Evolutionary conservation across 2,797 vertebrate species (phyloP).

Genomic region (Sebastes baramenuke): DNA sequence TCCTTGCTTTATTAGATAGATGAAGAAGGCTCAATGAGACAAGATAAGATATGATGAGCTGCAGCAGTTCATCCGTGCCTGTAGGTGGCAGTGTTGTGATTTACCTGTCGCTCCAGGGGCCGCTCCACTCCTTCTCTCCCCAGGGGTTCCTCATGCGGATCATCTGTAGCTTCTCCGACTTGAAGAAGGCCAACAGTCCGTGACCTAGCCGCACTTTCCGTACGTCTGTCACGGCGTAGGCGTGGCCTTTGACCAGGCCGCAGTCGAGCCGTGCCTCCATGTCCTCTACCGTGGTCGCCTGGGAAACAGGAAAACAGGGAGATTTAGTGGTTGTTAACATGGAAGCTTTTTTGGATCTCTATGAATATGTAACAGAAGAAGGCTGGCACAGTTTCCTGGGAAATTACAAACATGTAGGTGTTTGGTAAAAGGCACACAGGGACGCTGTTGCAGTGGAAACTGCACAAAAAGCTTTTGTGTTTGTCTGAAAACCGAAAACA

Average conservation of each 20-base stretch:
- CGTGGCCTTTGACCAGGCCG: conserved; percentile 96
- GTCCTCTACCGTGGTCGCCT: conserved; percentile 91
- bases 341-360: not conserved
- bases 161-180: conserved; percentile 95
- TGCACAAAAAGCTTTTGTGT: not conserved
- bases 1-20: not conserved
- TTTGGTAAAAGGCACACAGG: not conserved
- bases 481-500: not conserved
- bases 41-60: not conserved
- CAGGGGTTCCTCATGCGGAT: conserved; percentile 98
- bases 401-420: not conserved
- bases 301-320: conserved; percentile 8
- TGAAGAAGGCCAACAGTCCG: conserved; percentile 93
- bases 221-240: conserved; percentile 93
- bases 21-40: not conserved
- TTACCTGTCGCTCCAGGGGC: conserved; percentile 98
- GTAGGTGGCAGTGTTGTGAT: conserved; percentile 10
- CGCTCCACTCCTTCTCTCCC: conserved; percentile 97
- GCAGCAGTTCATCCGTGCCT: not conserved
- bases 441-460: not conserved
- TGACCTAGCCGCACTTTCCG: conserved; percentile 92
- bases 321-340: not conserved
- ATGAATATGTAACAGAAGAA: not conserved
- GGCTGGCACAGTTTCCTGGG: not conserved
- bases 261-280: conserved; percentile 95